Base-by-base conservation (phyloP, 64 coral and sea anemone species). In the Actinia tenebrosa region DNA sequence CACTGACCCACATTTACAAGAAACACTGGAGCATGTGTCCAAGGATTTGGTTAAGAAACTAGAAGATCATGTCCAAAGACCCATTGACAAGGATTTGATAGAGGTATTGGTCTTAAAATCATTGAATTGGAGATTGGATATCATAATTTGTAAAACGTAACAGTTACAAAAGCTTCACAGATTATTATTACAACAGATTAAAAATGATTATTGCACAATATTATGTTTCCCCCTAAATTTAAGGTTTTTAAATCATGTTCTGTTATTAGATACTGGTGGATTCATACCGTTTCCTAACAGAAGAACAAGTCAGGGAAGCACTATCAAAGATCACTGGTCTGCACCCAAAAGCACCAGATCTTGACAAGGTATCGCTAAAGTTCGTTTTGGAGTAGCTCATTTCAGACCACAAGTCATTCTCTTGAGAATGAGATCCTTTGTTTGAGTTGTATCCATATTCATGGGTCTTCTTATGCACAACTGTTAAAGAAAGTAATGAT, bases 291-390 rank as follows among this genome's bases (percentile, higher is more conserved):
- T 53, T 77, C 20, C 80, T 95, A 64, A 89, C 94, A 69, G 81
- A 72, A 86, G 23, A 58, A 66, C 83, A 95, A 45, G 60, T n/a
- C 15, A 63, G 79, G 84, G 79, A 86, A 43, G 93, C 89, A 44
- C 60, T 95, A 27, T 71, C 82, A 42, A 86, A 89, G 58, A 80
- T 95, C 22, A 95, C 93, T 86, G 89, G 89, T 37, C 72, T 95
- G 30, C 71, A 89, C 78, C 64, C 71, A n/a, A 53, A 50, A 8
- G 81, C 63, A 20, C 52, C 87, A 10, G 46, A 68, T 16, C 71
- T 91, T 10, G 85, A 86, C 45, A 79, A 91, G 69, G 93, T 95
- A 77, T 82, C 3, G 4, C 22, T 26, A 8, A 13, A 60, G 3
- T 66, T 66, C n/a, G 18, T 22, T 8, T 66, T 66, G 30, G 63